phyloP scores from a whole-genome alignment of 2,797 vertebrate genomes.

The Apogon talboti region DNA sequence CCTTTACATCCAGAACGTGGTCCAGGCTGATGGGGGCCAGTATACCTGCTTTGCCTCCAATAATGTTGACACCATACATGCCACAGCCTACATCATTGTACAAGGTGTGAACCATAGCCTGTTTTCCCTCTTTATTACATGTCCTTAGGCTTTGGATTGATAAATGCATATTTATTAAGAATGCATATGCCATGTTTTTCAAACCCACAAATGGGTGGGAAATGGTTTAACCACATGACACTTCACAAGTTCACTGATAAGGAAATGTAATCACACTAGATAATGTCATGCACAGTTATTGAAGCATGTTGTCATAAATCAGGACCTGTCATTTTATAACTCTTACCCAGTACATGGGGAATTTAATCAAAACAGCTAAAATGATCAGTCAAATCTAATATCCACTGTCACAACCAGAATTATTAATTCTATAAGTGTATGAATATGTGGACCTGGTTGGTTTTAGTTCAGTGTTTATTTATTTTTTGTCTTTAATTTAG shows the following conservation, averaged over 20 bases:
- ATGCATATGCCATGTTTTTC: background rate
- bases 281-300: background rate
- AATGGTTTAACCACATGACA: background rate
- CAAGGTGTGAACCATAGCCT: conserved; percentile 83
- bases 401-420: background rate
- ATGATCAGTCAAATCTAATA: background rate
- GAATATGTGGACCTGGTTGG: no score
- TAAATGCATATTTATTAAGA: background rate
- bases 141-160: background rate
- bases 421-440: no score
- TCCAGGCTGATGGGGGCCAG: conserved; percentile 90
- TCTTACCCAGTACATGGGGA: background rate
- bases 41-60: conserved; percentile 96
- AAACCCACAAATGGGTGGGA: background rate
- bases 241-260: background rate
- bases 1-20: conserved; percentile 93
- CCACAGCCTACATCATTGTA: conserved; percentile 93
- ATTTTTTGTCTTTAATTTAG: no score
- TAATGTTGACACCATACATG: conserved; percentile 92
- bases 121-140: background rate
- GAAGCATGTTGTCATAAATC: background rate
- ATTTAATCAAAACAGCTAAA: background rate
- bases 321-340: background rate
- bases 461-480: no score
- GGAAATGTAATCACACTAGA: background rate